Evolutionary conservation across 1,140 invertebrate genomes (phyloP).

Genomic region (Tachypleus tridentatus): DNA sequence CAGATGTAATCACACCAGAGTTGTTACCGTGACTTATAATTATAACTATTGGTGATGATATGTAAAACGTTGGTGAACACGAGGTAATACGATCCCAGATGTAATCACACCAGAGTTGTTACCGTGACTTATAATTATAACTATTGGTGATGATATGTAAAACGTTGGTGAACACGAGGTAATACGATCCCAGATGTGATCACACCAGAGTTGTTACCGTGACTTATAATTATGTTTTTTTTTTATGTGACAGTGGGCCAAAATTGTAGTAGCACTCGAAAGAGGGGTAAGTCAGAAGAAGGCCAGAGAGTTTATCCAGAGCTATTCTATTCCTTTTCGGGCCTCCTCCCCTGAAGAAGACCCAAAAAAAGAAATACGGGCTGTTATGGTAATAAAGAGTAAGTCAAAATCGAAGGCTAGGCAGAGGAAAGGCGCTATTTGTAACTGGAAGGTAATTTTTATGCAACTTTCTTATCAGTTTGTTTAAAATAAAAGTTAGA

Average conservation of each 20-base stretch:
- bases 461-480: neutral
- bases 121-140: too few relatives aligned
- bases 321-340: constrained; percentile 88
- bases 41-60: too few relatives aligned
- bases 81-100: too few relatives aligned
- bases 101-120: too few relatives aligned
- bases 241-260: constrained; percentile 73
- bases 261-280: constrained; percentile 92
- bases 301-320: constrained; percentile 77
- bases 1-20: too few relatives aligned
- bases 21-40: too few relatives aligned
- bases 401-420: constrained; percentile 91
- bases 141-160: too few relatives aligned
- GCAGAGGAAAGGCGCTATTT: constrained; percentile 88
- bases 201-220: too few relatives aligned
- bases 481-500: neutral
- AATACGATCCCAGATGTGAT: too few relatives aligned
- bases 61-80: too few relatives aligned
- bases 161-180: too few relatives aligned
- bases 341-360: constrained; percentile 40
- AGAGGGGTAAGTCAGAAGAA: constrained; percentile 77
- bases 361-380: constrained; percentile 41
- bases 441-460: constrained; percentile 83
- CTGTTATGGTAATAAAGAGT: constrained; percentile 95
- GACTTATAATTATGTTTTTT: neutral